Base-by-base conservation (phyloP, 2,797 vertebrate genomes). In the Hoplostethus atlanticus region DNA sequence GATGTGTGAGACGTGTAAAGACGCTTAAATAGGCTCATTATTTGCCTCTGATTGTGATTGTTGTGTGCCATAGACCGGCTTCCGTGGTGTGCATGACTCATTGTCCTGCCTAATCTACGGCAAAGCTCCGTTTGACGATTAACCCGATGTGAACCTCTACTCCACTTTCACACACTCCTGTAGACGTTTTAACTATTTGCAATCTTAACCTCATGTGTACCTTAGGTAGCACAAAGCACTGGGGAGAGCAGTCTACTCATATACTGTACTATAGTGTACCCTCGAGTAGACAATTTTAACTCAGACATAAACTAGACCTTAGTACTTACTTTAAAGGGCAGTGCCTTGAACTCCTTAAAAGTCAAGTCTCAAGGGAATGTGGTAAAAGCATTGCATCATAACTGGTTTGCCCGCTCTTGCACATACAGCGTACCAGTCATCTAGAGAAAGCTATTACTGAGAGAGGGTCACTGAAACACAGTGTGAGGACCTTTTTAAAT, bases 381-480 rank as follows among this genome's bases (percentile, higher is more conserved):
- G 78, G 70, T 87, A 87, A 91, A 90, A 90, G 89, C 88, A 64
- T 87, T 85, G 77, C 86, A 76, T 87, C 85, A 80, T 77, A 79
- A 80, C 81, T 83, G 64, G 65, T 84, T 81, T 76, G 69, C 67
- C 67, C 64, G 54, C 40, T 73, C 1, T 13, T 82, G 77, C 79
- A 76, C 73, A 82, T 78, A 51, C 46, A 31, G 63, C 50, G 60
- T 56, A 63, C 68, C 56, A 58, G 73, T 83, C 77, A 72, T 83
- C 68, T 52, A 82, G 51, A 79, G 75, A 86, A 87, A 86, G 76
- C 84, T 75, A 79, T 90, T 87, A 86, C 56, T 61, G 46, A 74
- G 72, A 81, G 53, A 80, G 76, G 80, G 82, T 82, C 79, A 81
- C 51, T 58, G 50, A 70, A 71, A 76, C 66, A 71, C 54, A 64